Base-by-base conservation (phyloP, 2,888 invertebrate genomes). In the Lycaena phlaeas region DNA sequence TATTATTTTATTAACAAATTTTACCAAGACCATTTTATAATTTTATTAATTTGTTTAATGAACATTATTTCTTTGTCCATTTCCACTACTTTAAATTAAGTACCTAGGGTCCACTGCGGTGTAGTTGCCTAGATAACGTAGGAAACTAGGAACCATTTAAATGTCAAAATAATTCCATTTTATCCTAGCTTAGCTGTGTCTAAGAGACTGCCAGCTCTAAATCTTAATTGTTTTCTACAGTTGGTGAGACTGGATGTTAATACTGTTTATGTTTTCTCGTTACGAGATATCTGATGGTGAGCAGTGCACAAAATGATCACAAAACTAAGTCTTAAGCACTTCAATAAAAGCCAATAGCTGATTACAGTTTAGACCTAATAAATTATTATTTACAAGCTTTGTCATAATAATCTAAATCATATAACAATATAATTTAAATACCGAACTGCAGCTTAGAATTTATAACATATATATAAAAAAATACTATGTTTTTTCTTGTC, bases 61-160 rank as follows among this genome's bases (percentile, higher is more conserved):
- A n/a, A n/a, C n/a, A n/a, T n/a, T n/a, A n/a, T n/a, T n/a, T n/a
- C n/a, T n/a, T n/a, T n/a, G n/a, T n/a, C n/a, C n/a, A 47, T 36
- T 28, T 48, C 38, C 46, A 48, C 44, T 49, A 50, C 43, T 43
- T 45, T 52, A 53, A 50, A 49, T 41, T 64, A 66, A 67, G 58
- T 61, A 64, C 52, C 58, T 68, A 66, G 69, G 69, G 69, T 68
- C 69, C 69, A 69, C 62, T 61, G 56, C 57, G 57, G 61, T 56
- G 56, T 67, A 66, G 59, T 50, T 56, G 54, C 57, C 55, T 65
- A 61, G 53, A 50, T 59, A 54, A 59, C 52, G 45, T 61, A 54
- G 58, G 51, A 34, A 34, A 34, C 34, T 17, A 34, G 12, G 22
- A 34, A 18, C 40, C 42, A 43, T 31, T 40, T 28, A 37, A 43